Evolutionary conservation across 2,888 invertebrate genomes (phyloP).

Genomic region (Synergus umbraculus): DNA sequence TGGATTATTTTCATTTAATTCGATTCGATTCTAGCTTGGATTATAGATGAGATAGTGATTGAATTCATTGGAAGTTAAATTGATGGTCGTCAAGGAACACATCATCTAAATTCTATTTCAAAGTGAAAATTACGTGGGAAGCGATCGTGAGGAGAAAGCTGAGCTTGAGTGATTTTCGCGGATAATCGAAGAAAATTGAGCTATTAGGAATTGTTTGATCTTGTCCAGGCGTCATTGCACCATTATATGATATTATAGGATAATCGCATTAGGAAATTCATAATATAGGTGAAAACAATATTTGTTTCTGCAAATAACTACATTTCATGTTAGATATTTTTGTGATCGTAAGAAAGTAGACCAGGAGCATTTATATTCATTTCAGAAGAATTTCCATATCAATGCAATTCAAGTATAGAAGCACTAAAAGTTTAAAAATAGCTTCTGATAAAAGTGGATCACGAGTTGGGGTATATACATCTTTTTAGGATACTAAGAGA

Average conservation of each 20-base stretch:
- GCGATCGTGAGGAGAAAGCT: conserved; percentile 28
- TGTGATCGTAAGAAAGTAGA: not conserved
- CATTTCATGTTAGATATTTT: not conserved
- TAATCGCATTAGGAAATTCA: not conserved
- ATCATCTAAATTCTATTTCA: conserved; percentile 5
- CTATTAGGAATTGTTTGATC: conserved; percentile 27
- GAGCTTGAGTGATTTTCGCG: conserved; percentile 18
- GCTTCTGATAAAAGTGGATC: not conserved
- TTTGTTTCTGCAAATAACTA: not conserved
- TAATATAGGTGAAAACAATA: not conserved
- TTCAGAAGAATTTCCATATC: not conserved
- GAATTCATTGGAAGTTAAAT: conserved; percentile 7
- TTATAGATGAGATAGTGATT: not conserved
- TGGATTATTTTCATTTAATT: not conserved
- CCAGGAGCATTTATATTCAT: not conserved
- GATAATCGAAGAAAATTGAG: conserved; percentile 18
- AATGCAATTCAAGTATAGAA: not conserved
- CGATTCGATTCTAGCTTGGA: not conserved
- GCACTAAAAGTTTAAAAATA: not conserved
- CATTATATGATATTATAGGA: not conserved
- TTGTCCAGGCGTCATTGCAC: not conserved
- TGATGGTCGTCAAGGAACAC: not conserved
- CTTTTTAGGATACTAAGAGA: not conserved
- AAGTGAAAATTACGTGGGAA: conserved; percentile 30
- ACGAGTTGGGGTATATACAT: not conserved